Percentiles rank a stretch among this genome's conserved stretches.
phyloP scores from a whole-genome alignment of 1,140 invertebrate species.

The Proctacanthus coquilletti region DNA sequence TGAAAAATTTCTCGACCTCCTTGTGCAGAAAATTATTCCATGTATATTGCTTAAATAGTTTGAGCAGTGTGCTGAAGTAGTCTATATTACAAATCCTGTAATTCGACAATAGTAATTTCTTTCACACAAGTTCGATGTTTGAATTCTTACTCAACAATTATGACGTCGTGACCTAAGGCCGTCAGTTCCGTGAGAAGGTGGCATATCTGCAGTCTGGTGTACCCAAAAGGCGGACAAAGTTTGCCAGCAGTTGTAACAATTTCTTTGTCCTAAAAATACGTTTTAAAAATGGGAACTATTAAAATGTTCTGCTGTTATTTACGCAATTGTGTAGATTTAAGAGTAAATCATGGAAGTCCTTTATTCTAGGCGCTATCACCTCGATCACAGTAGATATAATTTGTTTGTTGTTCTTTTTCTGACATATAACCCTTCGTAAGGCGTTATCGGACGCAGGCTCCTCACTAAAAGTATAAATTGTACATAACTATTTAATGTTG shows the following conservation, averaged over 20 bases:
- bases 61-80: constrained; percentile 39
- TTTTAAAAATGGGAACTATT: constrained; percentile 8
- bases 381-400: constrained; percentile 40
- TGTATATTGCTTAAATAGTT: constrained; percentile 68
- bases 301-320: constrained; percentile 6
- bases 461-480: constrained; percentile 13
- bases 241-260: constrained; percentile 20
- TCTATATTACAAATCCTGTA: constrained; percentile 24
- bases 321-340: constrained; percentile 42
- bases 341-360: constrained; percentile 54
- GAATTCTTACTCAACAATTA: constrained; percentile 32
- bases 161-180: constrained; percentile 42
- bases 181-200: constrained; percentile 55
- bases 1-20: constrained; percentile 62
- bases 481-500: background rate
- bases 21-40: constrained; percentile 83
- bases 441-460: constrained; percentile 24
- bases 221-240: constrained; percentile 58
- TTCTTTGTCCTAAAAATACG: background rate
- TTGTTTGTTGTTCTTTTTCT: constrained; percentile 34
- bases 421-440: constrained; percentile 19
- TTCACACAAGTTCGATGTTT: background rate
- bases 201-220: constrained; percentile 57
- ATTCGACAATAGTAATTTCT: background rate
- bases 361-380: constrained; percentile 48